Evolutionary conservation across 2,888 invertebrate genomes (phyloP).

Genomic region (Tupiocoris notatus): DNA sequence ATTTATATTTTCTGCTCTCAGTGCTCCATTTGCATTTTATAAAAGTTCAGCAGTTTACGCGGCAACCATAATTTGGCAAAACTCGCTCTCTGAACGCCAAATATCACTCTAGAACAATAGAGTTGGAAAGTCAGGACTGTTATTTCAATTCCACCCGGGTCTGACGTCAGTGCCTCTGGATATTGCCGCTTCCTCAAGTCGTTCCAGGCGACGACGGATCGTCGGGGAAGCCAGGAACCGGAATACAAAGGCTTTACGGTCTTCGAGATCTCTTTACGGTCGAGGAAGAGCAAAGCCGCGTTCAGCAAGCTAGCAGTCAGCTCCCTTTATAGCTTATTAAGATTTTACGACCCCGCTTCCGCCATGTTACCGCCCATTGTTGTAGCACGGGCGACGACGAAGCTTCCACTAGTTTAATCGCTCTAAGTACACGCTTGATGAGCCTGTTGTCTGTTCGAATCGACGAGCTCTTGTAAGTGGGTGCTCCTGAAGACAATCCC

Average conservation of each 20-base stretch:
- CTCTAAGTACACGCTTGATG: neutral
- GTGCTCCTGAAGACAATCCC: no score
- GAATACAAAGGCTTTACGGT: neutral
- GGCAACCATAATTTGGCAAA: no score
- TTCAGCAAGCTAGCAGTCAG: no score
- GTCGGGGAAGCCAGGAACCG: neutral
- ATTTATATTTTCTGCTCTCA: no score
- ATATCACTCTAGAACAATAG: no score
- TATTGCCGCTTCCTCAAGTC: neutral
- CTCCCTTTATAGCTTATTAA: neutral
- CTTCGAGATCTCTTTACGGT: neutral
- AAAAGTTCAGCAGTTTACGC: no score
- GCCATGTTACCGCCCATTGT: neutral
- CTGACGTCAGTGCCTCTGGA: neutral
- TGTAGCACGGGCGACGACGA: neutral
- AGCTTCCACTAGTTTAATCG: neutral
- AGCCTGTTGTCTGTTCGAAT: neutral
- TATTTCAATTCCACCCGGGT: neutral
- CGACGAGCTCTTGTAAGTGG: no score
- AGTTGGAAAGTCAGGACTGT: no score
- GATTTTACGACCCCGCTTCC: neutral
- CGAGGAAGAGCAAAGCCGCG: neutral
- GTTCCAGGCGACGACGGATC: neutral
- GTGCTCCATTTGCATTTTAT: no score
- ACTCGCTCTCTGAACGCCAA: no score